Conservation (phyloP, 2,113 vertebrate species). For the Uria lomvia region DNA sequence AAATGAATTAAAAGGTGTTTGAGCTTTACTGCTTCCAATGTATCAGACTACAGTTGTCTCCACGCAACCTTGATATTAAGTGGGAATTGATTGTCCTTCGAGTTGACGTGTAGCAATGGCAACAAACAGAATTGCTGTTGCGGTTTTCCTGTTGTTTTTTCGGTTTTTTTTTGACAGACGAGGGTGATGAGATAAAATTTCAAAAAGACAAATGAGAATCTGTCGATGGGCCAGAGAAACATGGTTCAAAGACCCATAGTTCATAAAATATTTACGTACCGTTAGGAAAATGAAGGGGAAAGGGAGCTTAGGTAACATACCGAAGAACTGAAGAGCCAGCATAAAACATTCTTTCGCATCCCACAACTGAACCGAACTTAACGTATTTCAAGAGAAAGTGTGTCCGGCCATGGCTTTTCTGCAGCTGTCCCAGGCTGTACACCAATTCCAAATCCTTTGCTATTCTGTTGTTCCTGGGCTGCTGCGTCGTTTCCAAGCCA, state of each 20-base stretch:
- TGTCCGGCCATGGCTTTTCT: neutral
- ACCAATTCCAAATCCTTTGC: neutral
- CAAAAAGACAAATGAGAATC: neutral
- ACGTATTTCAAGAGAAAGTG: neutral
- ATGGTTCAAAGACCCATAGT: slow-evolving; percentile 7
- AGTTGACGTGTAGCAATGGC: neutral
- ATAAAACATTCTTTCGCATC: neutral
- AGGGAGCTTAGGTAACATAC: neutral
- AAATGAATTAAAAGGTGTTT: neutral
- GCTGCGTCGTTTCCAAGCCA: neutral
- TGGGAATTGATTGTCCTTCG: neutral
- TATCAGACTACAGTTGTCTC: neutral
- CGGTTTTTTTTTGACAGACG: neutral
- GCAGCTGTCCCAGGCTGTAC: neutral
- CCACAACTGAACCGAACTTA: neutral
- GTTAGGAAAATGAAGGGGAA: slow-evolving; percentile 5
- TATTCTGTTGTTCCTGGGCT: neutral
- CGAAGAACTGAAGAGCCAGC: neutral
- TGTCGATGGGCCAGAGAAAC: slow-evolving; percentile 2
- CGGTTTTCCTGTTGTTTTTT: neutral
- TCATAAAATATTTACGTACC: slow-evolving; percentile 20
- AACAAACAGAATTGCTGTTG: neutral
- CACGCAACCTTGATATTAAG: neutral
- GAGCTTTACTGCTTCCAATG: neutral
- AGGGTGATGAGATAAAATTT: neutral